phyloP scores from a whole-genome alignment of 2,888 invertebrate species.

The Chydorus sphaericus region DNA sequence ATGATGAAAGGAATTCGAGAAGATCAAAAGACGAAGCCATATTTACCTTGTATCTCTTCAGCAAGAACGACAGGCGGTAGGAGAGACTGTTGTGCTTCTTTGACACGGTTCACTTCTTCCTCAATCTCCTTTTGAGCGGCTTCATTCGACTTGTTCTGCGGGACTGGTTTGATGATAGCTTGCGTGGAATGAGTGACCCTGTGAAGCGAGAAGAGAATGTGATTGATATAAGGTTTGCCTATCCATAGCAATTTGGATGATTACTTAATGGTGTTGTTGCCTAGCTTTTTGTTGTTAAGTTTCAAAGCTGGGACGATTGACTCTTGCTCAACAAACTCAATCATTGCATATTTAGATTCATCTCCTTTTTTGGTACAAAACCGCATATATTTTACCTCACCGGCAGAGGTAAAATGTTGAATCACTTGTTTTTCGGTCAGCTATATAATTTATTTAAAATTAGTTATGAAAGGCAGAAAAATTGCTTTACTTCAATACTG shows the following conservation, averaged over 20 bases:
- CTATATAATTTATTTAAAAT: conserved; percentile 16
- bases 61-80: conserved; percentile 89
- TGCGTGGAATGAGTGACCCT: conserved; percentile 78
- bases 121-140: conserved; percentile 91
- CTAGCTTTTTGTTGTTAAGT: conserved; percentile 62
- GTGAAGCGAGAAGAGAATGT: conserved; percentile 16
- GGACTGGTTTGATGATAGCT: conserved; percentile 58
- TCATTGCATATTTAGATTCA: conserved; percentile 60
- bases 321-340: conserved; percentile 88
- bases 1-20: too few species aligned
- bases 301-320: conserved; percentile 71
- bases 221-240: background rate
- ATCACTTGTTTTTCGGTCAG: conserved; percentile 61
- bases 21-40: background rate
- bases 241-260: conserved; percentile 14
- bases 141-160: conserved; percentile 88
- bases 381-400: conserved; percentile 88
- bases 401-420: conserved; percentile 69
- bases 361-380: conserved; percentile 74
- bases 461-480: background rate
- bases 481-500: conserved; percentile 16
- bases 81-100: conserved; percentile 88
- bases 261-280: conserved; percentile 46
- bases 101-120: conserved; percentile 91
- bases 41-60: conserved; percentile 13